Percentiles rank a stretch among this genome's conserved stretches.
These are phyloP conservation scores for Dendrolimus pini DNA, from an alignment of 2,888 invertebrate genomes.

Conservation along the genomic window DNA sequence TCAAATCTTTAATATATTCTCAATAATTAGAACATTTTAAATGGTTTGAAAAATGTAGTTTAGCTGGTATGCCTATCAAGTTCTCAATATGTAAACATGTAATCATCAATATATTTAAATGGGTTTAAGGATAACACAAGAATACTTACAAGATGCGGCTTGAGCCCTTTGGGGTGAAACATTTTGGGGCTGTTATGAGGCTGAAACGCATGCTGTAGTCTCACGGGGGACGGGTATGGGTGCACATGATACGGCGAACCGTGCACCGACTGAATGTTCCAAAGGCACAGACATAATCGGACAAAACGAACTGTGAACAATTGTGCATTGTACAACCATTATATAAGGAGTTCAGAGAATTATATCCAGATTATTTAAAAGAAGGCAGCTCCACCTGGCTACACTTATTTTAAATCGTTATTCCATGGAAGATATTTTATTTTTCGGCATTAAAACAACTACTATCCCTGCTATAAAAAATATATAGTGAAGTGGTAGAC, in stretches of 20 bases:
- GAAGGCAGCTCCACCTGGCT: background rate
- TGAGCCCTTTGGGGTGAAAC: constrained; percentile 78
- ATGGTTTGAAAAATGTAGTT: no score
- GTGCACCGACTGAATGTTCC: constrained; percentile 70
- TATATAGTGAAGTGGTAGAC: background rate
- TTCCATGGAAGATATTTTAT: background rate
- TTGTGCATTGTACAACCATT: constrained; percentile 18
- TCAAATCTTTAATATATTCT: no score
- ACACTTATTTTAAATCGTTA: no score
- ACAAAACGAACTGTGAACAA: constrained; percentile 65
- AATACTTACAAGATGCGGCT: constrained; percentile 74
- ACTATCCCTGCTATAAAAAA: background rate
- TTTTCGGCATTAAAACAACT: background rate
- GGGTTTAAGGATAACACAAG: background rate
- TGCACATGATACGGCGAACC: constrained; percentile 86
- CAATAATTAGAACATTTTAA: no score
- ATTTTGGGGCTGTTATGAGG: constrained; percentile 72
- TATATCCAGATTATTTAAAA: background rate
- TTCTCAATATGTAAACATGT: no score
- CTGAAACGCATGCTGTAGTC: constrained; percentile 81
- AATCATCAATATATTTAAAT: no score
- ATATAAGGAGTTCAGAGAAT: background rate
- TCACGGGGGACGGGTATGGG: constrained; percentile 79
- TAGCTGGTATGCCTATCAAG: no score
- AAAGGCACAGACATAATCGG: constrained; percentile 65